Evolutionary conservation across 2,888 invertebrate species (phyloP).

Genomic region (Himalopsyche japonica): DNA sequence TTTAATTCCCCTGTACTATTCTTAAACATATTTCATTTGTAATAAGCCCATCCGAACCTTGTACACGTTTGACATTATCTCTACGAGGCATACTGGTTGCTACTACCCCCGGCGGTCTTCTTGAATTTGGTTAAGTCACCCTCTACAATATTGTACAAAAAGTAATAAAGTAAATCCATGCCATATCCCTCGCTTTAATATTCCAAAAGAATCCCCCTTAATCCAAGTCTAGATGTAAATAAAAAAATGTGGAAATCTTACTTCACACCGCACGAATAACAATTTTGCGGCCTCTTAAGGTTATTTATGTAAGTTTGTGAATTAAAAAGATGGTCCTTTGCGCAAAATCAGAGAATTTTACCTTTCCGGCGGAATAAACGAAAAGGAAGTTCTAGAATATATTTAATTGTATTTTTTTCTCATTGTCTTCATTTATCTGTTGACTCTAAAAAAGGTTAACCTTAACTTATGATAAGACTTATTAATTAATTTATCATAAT

Average conservation of each 20-base stretch:
- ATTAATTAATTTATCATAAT: too few species aligned
- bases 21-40: background rate
- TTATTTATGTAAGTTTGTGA: background rate
- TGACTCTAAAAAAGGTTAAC: background rate
- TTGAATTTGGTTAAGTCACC: constrained; percentile 2
- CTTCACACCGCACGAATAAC: constrained; percentile 22
- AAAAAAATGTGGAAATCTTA: constrained; percentile 33
- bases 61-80: background rate
- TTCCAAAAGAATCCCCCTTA: constrained; percentile 27
- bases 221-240: constrained; percentile 10
- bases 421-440: background rate
- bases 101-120: background rate
- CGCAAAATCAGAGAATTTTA: background rate
- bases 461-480: background rate
- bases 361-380: background rate
- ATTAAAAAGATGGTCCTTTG: background rate
- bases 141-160: constrained; percentile 19
- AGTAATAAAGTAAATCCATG: constrained; percentile 23
- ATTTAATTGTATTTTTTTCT: background rate
- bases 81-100: background rate
- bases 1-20: background rate
- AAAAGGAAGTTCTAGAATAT: background rate
- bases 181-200: constrained; percentile 14
- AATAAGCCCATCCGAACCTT: background rate
- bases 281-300: constrained; percentile 7